A percentile compares a stretch with the other conserved stretches of the same genome.
Evolutionary conservation across 1,140 invertebrate species (phyloP).

Genomic region (Dinoponera quadriceps): DNA sequence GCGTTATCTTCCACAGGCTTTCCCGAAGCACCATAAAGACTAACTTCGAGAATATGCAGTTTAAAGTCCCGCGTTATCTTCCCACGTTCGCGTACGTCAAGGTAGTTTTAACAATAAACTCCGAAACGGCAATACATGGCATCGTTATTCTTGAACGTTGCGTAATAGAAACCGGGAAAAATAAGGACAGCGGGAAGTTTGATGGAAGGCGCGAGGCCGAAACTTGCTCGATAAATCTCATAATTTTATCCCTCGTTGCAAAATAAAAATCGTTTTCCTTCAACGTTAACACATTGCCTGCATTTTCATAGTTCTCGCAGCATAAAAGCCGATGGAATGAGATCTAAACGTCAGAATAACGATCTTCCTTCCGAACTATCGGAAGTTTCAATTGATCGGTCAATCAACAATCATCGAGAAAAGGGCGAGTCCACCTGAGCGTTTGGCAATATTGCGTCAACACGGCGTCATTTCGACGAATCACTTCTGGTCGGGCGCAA

Average conservation of each 20-base stretch:
- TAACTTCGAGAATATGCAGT: slow-evolving; percentile 38
- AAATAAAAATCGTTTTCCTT: not conserved
- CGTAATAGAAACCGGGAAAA: slow-evolving; percentile 23
- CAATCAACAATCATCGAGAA: too few species aligned
- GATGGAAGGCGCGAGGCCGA: not conserved
- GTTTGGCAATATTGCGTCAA: too few species aligned
- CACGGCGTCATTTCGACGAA: too few species aligned
- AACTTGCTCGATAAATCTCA: slow-evolving; percentile 14
- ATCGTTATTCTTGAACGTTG: slow-evolving; percentile 39
- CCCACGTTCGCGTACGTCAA: slow-evolving; percentile 3
- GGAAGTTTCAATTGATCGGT: too few species aligned
- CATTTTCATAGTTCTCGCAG: too few species aligned
- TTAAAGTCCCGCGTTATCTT: slow-evolving; percentile 43
- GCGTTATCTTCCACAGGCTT: slow-evolving; percentile 8
- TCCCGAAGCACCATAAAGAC: slow-evolving; percentile 22
- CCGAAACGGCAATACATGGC: slow-evolving; percentile 27
- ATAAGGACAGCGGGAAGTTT: slow-evolving; percentile 16
- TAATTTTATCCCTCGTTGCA: not conserved
- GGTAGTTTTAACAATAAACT: slow-evolving; percentile 51
- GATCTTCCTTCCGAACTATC: too few species aligned
- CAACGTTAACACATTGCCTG: too few species aligned
- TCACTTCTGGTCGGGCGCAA: too few species aligned
- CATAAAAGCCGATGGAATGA: too few species aligned
- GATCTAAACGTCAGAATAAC: too few species aligned
- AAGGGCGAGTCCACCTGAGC: too few species aligned